Evolutionary conservation across 2,113 vertebrate genomes (phyloP), one percentile per base, ranked within the genome.

Genomic region (Pagrus major): DNA sequence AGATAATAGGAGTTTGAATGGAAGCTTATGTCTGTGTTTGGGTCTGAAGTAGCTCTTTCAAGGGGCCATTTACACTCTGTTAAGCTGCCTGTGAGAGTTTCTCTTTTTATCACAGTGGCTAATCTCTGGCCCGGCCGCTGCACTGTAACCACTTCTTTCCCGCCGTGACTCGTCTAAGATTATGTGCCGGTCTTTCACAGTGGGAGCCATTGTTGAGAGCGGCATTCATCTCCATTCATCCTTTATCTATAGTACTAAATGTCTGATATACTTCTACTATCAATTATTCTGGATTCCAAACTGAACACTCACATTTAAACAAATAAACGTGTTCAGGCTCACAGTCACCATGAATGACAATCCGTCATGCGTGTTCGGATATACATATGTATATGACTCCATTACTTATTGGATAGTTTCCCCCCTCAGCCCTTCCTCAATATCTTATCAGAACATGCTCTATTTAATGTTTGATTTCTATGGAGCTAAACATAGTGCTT

Each of bases 11-110:
- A 9, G 11, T 63, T 58, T 86, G 76, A 72, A 77, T 78, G 64
- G 61, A 76, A 61, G 71, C 70, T 84, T 69, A 63, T 76, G 81
- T 63, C 41, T 69, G n/a, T 60, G 60, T 81, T 72, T 80, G 73
- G 56, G 31, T 83, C 58, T 76, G 47, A 86, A 85, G 54, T 54
- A 76, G 55, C 72, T 65, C 76, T 86, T 89, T 88, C 76, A 91
- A 66, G 78, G 65, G 68, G 42, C 49, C 39, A 35, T 83, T 86
- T 78, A 47, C 64, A 64, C 56, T 52, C 59, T 0, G 27, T 71
- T 85, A 76, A 86, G 47, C 67, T 51, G 52, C 61, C 64, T 65
- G 74, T 66, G 55, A 81, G 89, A 73, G 71, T 76, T 75, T 78
- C 70, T 73, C 25, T 68, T 84, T 87, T 87, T 51, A 78, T 85